phyloP scores from a whole-genome alignment of 2,113 vertebrate genomes.

The Patagioenas fasciata region DNA sequence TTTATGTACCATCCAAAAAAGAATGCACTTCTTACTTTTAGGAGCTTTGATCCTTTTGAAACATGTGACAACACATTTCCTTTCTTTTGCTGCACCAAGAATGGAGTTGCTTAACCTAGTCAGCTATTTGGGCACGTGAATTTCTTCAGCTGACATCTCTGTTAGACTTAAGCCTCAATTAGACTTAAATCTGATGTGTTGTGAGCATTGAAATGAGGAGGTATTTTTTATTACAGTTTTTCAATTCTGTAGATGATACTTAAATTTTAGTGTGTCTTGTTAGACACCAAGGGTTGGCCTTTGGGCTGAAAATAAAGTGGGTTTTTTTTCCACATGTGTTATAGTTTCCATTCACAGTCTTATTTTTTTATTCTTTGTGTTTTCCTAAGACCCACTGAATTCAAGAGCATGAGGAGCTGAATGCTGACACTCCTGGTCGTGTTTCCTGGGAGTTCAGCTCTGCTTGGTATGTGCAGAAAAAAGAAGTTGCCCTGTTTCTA shows the following conservation, averaged over 20 bases:
- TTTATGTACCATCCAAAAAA: neutral
- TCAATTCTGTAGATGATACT: neutral
- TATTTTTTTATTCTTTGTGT: slow-evolving; percentile 2
- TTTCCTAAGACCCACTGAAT: slow-evolving; percentile 5
- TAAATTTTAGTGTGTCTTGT: slow-evolving; percentile 2
- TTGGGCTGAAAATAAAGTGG: neutral
- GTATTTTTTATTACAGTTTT: neutral
- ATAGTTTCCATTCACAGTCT: neutral
- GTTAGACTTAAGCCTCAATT: neutral
- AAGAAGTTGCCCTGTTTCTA: neutral
- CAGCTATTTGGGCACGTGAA: neutral
- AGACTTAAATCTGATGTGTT: neutral
- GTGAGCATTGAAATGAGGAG: neutral
- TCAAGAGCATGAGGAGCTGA: neutral
- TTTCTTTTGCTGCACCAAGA: neutral
- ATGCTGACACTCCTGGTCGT: neutral
- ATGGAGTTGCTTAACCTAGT: neutral
- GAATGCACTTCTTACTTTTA: neutral
- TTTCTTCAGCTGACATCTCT: neutral
- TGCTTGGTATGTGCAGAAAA: neutral
- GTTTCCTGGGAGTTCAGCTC: neutral
- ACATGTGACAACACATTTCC: neutral
- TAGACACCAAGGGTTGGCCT: neutral
- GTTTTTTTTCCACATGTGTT: neutral
- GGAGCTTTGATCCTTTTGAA: neutral